Evolutionary conservation across 1,140 invertebrate genomes (phyloP).

Genomic region (Cardiocondyla obscurior): DNA sequence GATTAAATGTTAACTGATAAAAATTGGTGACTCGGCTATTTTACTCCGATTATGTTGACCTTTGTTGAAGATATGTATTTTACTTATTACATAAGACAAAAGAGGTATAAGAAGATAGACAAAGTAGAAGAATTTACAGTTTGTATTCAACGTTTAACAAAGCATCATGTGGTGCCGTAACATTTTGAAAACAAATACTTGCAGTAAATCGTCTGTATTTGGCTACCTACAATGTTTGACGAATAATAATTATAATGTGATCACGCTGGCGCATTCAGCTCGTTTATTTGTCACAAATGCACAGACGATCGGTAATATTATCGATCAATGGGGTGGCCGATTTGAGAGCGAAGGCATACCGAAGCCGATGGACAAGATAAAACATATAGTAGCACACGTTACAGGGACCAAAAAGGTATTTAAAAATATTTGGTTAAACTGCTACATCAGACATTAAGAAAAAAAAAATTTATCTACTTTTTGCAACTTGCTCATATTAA

Average conservation of each 20-base stretch:
- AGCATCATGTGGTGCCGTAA: conserved; percentile 50
- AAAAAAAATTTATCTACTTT: no score
- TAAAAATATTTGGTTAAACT: not conserved
- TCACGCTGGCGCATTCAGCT: not conserved
- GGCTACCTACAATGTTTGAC: not conserved
- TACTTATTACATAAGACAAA: no score
- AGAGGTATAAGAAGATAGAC: no score
- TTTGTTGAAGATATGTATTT: no score
- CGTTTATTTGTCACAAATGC: not conserved
- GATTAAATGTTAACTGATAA: no score
- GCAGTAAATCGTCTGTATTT: not conserved
- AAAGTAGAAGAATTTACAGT: no score
- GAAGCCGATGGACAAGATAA: conserved; percentile 79
- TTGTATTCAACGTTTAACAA: no score
- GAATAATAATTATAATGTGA: not conserved
- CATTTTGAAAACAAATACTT: conserved; percentile 1
- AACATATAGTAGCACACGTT: conserved; percentile 79
- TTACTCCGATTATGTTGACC: no score
- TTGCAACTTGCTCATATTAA: no score
- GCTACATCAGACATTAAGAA: no score
- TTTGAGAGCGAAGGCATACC: conserved; percentile 77
- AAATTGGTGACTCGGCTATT: no score
- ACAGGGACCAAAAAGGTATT: conserved; percentile 78
- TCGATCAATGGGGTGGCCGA: conserved; percentile 73
- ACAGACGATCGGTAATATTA: conserved; percentile 56